Evolutionary conservation across 2,888 invertebrate species (phyloP).

Genomic region (Oscheius sp.): DNA sequence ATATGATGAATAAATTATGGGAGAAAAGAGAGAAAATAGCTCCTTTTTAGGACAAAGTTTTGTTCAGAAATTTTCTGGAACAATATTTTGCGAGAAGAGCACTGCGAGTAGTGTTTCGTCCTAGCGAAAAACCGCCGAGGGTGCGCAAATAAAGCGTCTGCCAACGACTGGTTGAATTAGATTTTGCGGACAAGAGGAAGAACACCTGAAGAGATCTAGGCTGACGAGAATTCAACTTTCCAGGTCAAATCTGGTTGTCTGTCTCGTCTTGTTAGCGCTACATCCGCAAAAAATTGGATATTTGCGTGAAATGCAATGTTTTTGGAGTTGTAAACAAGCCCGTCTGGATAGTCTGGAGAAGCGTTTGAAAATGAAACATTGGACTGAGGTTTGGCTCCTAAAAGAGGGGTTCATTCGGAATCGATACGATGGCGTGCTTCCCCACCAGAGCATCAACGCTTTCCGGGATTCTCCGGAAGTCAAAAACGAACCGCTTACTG

Average conservation of each 20-base stretch:
- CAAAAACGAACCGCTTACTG: not conserved
- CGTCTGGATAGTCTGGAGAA: not conserved
- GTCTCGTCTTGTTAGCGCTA: not conserved
- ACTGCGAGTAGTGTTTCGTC: conserved; percentile 6
- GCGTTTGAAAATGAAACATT: conserved; percentile 24
- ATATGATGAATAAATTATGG: not conserved
- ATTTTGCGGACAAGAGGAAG: conserved; percentile 17
- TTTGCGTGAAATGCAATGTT: not conserved
- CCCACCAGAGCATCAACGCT: conserved; percentile 21
- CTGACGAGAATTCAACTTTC: not conserved
- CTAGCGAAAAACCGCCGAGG: conserved; percentile 17
- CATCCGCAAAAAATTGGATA: not conserved
- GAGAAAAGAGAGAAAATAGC: no score
- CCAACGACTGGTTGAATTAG: conserved; percentile 15
- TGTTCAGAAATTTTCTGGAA: not conserved
- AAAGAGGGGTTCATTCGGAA: conserved; percentile 26
- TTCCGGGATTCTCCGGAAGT: conserved; percentile 20
- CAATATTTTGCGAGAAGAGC: conserved; percentile 21
- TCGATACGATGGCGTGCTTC: conserved; percentile 28
- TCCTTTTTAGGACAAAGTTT: no score
- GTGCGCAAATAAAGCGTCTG: conserved; percentile 26
- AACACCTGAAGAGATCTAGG: not conserved
- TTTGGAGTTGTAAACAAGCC: not conserved
- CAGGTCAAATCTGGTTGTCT: not conserved
- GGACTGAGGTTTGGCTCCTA: conserved; percentile 29